A percentile compares a stretch with the other conserved stretches of the same genome.
phyloP scores from a whole-genome alignment of 2,113 vertebrate species.

The Nesospiza acunhae region DNA sequence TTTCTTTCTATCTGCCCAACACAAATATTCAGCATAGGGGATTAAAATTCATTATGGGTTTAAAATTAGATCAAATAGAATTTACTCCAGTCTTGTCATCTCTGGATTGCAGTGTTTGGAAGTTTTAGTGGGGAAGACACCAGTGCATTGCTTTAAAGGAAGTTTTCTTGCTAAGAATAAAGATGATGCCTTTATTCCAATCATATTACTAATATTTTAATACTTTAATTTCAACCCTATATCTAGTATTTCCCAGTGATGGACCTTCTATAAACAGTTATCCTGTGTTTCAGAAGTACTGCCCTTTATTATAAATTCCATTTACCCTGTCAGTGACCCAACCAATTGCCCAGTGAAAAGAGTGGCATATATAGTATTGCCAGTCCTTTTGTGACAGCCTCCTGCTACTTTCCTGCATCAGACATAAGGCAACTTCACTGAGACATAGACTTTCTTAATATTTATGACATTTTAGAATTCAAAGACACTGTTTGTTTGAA shows the following conservation, averaged over 20 bases:
- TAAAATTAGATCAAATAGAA: background rate
- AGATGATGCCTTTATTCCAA: background rate
- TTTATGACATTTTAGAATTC: background rate
- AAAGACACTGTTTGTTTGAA: background rate
- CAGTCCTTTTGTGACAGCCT: background rate
- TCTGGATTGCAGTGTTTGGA: background rate
- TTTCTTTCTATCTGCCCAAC: background rate
- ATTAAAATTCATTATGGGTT: background rate
- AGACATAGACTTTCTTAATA: background rate
- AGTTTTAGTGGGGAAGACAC: background rate
- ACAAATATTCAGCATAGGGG: background rate
- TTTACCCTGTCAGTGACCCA: background rate
- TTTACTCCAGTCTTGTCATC: background rate
- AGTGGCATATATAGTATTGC: background rate
- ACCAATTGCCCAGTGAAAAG: background rate
- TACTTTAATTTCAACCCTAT: background rate
- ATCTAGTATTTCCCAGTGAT: background rate
- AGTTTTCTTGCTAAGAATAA: background rate
- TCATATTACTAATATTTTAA: background rate
- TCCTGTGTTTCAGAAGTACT: background rate
- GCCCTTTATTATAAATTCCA: background rate
- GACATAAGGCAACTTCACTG: background rate
- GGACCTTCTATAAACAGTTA: background rate
- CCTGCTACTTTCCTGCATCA: background rate
- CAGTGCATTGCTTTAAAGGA: background rate